Conservation (phyloP, 2,888 invertebrate genomes). For the Leptopilina syphax region DNA sequence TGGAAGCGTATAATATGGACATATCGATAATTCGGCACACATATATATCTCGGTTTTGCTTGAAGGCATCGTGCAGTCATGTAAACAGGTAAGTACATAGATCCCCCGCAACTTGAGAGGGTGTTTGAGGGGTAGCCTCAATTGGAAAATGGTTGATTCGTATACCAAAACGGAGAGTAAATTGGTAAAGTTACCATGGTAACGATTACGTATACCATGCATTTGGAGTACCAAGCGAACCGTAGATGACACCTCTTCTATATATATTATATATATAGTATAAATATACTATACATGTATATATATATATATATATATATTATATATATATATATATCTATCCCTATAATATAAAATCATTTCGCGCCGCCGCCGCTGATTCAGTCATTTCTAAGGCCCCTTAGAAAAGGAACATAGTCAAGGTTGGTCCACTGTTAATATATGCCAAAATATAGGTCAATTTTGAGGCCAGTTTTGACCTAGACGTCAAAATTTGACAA, state of each 20-base stretch:
- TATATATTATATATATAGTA: too few species aligned
- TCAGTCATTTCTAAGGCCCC: too few species aligned
- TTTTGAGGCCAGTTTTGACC: too few species aligned
- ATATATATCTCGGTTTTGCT: background rate
- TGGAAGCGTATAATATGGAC: background rate
- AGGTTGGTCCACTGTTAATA: too few species aligned
- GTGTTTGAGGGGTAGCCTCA: constrained; percentile 50
- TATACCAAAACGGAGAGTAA: constrained; percentile 49
- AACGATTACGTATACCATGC: constrained; percentile 57
- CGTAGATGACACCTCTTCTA: constrained; percentile 22
- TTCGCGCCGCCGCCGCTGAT: too few species aligned
- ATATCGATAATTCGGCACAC: constrained; percentile 6
- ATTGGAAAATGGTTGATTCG: constrained; percentile 57
- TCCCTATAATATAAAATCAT: too few species aligned
- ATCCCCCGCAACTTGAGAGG: constrained; percentile 26
- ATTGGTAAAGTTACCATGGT: constrained; percentile 55
- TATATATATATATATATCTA: too few species aligned
- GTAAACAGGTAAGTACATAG: constrained; percentile 51
- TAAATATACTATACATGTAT: too few species aligned
- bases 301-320: too few species aligned
- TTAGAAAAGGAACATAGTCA: too few species aligned
- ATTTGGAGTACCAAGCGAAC: constrained; percentile 55
- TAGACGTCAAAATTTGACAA: too few species aligned
- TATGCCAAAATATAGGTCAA: too few species aligned
- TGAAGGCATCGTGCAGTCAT: constrained; percentile 18